Evolutionary conservation across 2,113 vertebrate species (phyloP), one percentile per base, ranked within the genome.

Genomic region (Pygoscelis antarcticus): DNA sequence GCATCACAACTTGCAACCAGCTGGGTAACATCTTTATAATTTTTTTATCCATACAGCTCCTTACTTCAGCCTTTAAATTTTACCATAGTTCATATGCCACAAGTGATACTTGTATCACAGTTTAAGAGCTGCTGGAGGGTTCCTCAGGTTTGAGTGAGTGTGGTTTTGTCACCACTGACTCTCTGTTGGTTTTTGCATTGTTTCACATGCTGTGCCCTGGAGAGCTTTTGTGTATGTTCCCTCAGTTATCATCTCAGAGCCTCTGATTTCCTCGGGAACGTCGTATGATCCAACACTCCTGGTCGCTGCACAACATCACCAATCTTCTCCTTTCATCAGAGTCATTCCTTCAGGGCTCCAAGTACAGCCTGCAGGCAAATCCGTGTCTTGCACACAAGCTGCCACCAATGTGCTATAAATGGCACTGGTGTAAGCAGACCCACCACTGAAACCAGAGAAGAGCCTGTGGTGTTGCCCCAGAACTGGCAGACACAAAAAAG

Each of bases 251-350:
- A 78, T 65, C 46, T 81, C 34, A 26, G 36, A 80, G 21, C 6
- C 20, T 64, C 54, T 49, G 6, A 13, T 74, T 86, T 84, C 38
- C 11, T 66, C 7, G 2, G 38, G 19, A 78, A 10, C 0, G 3
- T 21, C 8, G 9, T 11, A 25, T 7, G 9, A 82, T 51, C n/a
- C 19, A 58, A 4, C 26, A 51, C 32, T 77, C 42, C 10, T 5
- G 1, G 16, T 27, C 3, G 0, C 27, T 54, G 42, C 7, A 58
- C 7, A 83, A 7, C 13, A 38, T 30, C 30, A 51, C 3, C 10
- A 15, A 4, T 18, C 42, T 55, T 64, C 19, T 75, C 9, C 25
- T 82, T 76, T n/a, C 6, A 18, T 9, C 13, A 11, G 23, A 46
- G 29, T 20, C 10, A 11, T 64, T 44, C 29, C 20, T 55, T 61